Percentiles rank a stretch among this genome's conserved stretches.
Conservation (phyloP, 2,888 invertebrate genomes). For the Temnothorax ravouxi region DNA sequence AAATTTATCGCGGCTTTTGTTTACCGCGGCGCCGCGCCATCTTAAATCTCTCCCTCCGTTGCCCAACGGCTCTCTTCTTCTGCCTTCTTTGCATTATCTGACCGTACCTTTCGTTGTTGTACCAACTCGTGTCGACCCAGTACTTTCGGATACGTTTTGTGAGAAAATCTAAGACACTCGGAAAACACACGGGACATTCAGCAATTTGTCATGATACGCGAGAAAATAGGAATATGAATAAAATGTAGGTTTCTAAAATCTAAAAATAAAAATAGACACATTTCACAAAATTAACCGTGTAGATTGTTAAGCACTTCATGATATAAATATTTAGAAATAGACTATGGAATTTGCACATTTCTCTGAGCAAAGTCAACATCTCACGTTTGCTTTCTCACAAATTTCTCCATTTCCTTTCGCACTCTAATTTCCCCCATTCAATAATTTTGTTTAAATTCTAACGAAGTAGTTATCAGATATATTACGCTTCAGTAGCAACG, state of each 20-base stretch:
- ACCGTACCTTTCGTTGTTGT: slow-evolving; percentile 40
- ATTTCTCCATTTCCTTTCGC: not conserved
- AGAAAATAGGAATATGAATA: not conserved
- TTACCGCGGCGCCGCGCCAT: slow-evolving; percentile 79
- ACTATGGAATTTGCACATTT: not conserved
- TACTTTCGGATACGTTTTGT: not conserved
- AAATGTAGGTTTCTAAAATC: not conserved
- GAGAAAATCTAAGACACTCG: not conserved
- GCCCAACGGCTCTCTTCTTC: slow-evolving; percentile 50
- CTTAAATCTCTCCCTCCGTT: slow-evolving; percentile 80
- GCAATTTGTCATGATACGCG: not conserved
- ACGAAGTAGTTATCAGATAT: not conserved
- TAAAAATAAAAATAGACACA: not conserved
- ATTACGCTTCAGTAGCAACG: not conserved
- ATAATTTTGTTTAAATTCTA: slow-evolving; percentile 1
- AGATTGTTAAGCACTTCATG: not conserved
- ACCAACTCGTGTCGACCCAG: not conserved
- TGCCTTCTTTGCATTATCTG: slow-evolving; percentile 73
- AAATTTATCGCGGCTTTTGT: slow-evolving; percentile 86
- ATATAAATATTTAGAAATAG: not conserved
- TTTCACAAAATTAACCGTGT: not conserved
- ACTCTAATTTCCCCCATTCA: not conserved
- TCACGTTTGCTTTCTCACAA: not conserved
- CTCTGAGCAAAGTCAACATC: not conserved
- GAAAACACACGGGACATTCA: not conserved